These are phyloP conservation scores for Drosophila ezoana DNA, from an alignment of 2,888 invertebrate species.

Conservation along the genomic window DNA sequence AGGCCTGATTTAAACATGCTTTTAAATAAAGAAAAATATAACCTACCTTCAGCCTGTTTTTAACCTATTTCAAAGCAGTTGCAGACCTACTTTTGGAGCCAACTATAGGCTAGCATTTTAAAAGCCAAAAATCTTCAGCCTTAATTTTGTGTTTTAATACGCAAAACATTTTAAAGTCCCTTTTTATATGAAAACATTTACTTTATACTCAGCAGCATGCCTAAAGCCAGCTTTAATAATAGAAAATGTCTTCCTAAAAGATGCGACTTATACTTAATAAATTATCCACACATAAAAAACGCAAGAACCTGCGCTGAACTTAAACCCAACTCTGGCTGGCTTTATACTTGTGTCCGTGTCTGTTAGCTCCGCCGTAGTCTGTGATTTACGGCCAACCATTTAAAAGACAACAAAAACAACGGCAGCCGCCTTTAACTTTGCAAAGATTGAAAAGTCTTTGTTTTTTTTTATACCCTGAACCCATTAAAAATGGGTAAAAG, in stretches of 20 bases:
- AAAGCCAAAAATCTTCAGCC: background rate
- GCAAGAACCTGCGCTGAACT: slow-evolving; percentile 4
- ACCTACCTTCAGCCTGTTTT: no score
- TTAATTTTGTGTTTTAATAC: background rate
- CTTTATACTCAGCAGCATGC: background rate
- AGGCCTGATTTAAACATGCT: no score
- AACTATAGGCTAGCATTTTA: no score
- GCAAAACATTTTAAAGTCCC: background rate
- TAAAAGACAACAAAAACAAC: slow-evolving; percentile 14
- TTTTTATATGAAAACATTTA: background rate
- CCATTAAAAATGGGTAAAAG: no score
- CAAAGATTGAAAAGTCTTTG: slow-evolving; percentile 25
- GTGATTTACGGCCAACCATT: slow-evolving; percentile 26
- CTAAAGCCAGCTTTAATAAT: background rate
- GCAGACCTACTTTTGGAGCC: no score
- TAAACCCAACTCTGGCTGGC: background rate
- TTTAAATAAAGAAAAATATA: no score
- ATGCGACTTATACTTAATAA: slow-evolving; percentile 17
- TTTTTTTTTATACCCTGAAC: no score
- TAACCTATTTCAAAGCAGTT: no score
- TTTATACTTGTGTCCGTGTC: background rate
- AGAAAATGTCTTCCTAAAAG: slow-evolving; percentile 1
- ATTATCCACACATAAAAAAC: slow-evolving; percentile 3
- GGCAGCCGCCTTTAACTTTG: background rate
- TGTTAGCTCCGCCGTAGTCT: background rate